These are phyloP conservation scores for Phymastichus coffea DNA, from an alignment of 1,140 invertebrate genomes.

Conservation along the genomic window DNA sequence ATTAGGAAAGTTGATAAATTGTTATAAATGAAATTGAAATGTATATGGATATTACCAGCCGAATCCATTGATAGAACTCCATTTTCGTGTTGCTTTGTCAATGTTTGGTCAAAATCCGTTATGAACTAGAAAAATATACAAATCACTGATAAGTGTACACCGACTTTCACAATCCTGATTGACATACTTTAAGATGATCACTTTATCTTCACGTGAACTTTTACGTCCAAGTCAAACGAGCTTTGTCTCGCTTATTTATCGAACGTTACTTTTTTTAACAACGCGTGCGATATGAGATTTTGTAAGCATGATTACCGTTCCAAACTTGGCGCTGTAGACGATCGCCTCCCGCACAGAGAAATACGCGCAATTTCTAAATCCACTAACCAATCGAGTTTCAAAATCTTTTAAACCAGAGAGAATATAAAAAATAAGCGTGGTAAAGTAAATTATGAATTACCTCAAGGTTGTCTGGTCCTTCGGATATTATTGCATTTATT, in stretches of 20 bases:
- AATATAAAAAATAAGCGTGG: too few species aligned
- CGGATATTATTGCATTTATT: neutral
- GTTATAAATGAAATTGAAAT: neutral
- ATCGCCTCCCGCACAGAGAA: too few species aligned
- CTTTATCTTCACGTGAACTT: neutral
- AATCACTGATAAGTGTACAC: too few species aligned
- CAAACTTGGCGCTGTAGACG: too few species aligned
- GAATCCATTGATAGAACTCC: constrained; percentile 68
- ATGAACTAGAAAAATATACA: constrained; percentile 36
- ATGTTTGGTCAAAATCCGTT: constrained; percentile 47
- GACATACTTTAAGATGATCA: too few species aligned
- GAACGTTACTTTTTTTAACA: too few species aligned
- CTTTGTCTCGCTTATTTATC: too few species aligned
- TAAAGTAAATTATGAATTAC: neutral
- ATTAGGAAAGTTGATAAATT: neutral
- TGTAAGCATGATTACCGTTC: neutral
- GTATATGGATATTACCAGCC: constrained; percentile 72
- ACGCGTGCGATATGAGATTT: neutral
- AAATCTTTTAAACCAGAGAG: too few species aligned
- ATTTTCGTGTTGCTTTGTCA: constrained; percentile 49
- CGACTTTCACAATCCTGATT: too few species aligned
- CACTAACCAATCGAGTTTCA: too few species aligned
- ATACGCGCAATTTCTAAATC: too few species aligned
- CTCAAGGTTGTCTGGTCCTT: neutral
- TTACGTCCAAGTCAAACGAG: too few species aligned